A percentile compares a stretch with the other conserved stretches of the same genome.
These are phyloP conservation scores for Oreocharis arfaki DNA, from an alignment of 2,113 vertebrate species.

Conservation along the genomic window DNA sequence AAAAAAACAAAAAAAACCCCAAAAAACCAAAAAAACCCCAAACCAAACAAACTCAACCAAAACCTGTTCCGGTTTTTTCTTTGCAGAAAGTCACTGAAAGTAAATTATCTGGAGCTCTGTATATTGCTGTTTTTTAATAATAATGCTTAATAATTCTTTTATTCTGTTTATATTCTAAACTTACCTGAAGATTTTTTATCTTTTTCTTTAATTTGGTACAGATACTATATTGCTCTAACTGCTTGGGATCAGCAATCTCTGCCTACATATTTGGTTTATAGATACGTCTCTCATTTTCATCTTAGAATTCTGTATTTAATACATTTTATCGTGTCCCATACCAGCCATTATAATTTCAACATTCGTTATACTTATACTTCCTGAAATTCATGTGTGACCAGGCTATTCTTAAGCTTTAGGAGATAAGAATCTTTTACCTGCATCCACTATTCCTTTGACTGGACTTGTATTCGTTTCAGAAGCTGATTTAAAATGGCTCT, in stretches of 20 bases:
- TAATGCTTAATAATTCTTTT: not conserved
- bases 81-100: not conserved
- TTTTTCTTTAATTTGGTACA: not conserved
- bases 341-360: not conserved
- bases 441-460: not conserved
- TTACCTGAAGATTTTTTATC: not conserved
- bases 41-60: not conserved
- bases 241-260: not conserved
- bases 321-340: not conserved
- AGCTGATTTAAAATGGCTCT: not conserved
- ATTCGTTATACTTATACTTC: not conserved
- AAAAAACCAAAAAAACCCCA: rapidly evolving
- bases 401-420: not conserved
- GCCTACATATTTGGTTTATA: not conserved
- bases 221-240: not conserved
- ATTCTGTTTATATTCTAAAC: not conserved
- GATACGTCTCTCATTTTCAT: not conserved
- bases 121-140: not conserved
- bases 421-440: not conserved
- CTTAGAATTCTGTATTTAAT: not conserved
- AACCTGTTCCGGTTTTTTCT: not conserved
- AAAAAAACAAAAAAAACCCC: not conserved
- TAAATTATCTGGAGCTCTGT: not conserved
- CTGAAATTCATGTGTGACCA: not conserved
- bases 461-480: not conserved